Conservation (phyloP, 37 sponge, comb jelly and placozoan genomes). For the Chondrilla cf. caribensis region DNA sequence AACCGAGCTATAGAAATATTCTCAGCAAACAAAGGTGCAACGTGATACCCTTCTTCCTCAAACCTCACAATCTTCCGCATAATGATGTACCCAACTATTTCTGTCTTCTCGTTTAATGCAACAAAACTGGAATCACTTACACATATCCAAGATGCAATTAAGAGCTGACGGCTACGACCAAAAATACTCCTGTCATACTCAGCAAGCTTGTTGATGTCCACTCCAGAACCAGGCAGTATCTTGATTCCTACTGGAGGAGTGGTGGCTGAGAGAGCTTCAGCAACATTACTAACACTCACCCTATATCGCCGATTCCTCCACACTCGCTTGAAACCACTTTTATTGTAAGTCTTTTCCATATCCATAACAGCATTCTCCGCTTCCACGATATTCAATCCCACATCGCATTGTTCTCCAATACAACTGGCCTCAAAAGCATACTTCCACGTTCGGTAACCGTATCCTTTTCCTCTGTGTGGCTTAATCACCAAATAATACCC, state of each 20-base stretch:
- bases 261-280: too few species aligned
- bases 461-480: conserved; percentile 24
- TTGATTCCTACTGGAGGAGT: too few species aligned
- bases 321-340: not conserved
- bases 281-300: not conserved
- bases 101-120: conserved; percentile 9
- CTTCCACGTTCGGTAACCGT: not conserved
- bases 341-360: not conserved
- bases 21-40: conserved; percentile 35
- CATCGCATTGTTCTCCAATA: not conserved
- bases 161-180: not conserved
- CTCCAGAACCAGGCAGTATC: not conserved
- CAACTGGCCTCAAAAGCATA: not conserved
- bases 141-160: not conserved
- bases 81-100: not conserved
- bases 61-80: not conserved
- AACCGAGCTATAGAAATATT: not conserved
- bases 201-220: conserved; percentile 7
- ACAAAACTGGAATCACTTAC: not conserved
- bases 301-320: not conserved
- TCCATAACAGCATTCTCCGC: not conserved
- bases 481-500: conserved; percentile 8
- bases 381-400: not conserved
- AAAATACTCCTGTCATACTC: conserved; percentile 23
- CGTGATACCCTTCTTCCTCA: not conserved